Evolutionary conservation across 2,797 vertebrate species (phyloP), one percentile per base, ranked within the genome.

Genomic region (Protosalanx chinensis): DNA sequence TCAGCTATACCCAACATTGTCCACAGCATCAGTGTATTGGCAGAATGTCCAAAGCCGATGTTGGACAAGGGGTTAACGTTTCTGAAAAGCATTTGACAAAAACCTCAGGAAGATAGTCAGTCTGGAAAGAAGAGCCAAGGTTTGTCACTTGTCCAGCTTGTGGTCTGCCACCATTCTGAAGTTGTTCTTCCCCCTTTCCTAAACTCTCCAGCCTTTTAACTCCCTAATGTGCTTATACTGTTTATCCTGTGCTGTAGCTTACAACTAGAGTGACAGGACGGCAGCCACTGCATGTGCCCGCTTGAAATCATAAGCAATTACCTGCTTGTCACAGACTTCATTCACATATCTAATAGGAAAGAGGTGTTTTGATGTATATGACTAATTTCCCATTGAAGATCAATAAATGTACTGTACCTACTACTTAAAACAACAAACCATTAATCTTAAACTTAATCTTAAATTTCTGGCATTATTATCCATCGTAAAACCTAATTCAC

Each of bases 21-120:
- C 75, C 77, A 89, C 72, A 85, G 88, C 82, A 67, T 32, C 1
- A 60, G 83, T 10, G 76, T 80, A 71, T 82, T 86, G 81, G 84
- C 81, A 41, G 75, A 33, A 0, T 58, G 58, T 76, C 69, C 78
- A 58, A 0, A 70, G 72, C 65, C 73, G 78, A 41, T 87, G 90
- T 88, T 89, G 69, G 83, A 90, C 89, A 87, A 90, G 82, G 89
- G 88, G 89, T 91, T 91, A 90, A 90, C 71, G 82, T 83, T 86
- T 84, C 80, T 82, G 76, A 79, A 75, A 87, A 90, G 78, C 82
- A 79, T 77, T 75, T 78, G 72, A 83, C 79, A 79, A 84, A 84
- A 88, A 84, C 88, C 86, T 64, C 89, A 89, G 83, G 83, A 92
- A 91, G 89, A 86, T 88, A 89, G 88, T 83, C 85, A 88, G 86